Percentiles rank a stretch among this genome's conserved stretches.
These are phyloP conservation scores for Gyrodactylus bullatarudis DNA, from an alignment of 1,140 invertebrate genomes.

Conservation along the genomic window DNA sequence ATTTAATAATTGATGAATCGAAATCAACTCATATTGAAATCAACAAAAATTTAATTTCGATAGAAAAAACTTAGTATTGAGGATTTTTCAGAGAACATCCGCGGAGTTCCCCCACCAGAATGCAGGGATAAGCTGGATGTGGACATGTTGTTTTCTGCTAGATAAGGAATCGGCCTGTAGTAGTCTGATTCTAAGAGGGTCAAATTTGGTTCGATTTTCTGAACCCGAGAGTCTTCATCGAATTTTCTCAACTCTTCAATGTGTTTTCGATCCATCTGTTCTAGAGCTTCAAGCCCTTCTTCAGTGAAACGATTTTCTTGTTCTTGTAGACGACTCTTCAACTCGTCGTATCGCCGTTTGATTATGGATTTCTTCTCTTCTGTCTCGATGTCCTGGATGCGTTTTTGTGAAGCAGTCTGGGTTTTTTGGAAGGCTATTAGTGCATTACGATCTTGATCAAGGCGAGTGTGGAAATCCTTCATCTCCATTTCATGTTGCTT, in stretches of 20 bases:
- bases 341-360: neutral
- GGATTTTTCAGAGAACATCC: too few species aligned
- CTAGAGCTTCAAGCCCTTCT: neutral
- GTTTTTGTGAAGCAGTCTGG: neutral
- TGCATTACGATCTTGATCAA: neutral
- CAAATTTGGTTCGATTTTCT: neutral
- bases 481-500: neutral
- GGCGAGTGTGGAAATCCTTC: neutral
- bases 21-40: too few species aligned
- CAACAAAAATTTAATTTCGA: too few species aligned
- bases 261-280: neutral
- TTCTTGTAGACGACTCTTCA: neutral
- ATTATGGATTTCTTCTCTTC: neutral
- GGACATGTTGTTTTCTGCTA: too few species aligned
- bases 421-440: neutral
- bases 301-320: neutral
- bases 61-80: too few species aligned
- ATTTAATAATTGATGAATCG: too few species aligned
- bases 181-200: neutral
- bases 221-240: neutral
- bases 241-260: neutral
- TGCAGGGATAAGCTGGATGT: too few species aligned
- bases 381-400: neutral
- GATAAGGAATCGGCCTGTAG: too few species aligned
- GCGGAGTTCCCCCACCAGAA: too few species aligned